phyloP scores from a whole-genome alignment of 2,888 invertebrate genomes.

The Salticus scenicus region DNA sequence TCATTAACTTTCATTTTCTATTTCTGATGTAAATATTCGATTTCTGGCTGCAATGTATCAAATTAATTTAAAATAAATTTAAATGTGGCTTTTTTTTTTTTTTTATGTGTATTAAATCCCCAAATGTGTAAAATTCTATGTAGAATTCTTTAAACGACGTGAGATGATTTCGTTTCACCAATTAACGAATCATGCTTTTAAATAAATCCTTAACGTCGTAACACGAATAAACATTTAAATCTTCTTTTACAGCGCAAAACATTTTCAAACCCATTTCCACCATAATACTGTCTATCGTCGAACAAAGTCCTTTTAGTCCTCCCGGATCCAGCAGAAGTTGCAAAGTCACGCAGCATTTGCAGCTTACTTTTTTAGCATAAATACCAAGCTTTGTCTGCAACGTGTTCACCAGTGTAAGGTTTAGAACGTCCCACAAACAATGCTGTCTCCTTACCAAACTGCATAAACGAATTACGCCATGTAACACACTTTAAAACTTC shows the following conservation, averaged over 20 bases:
- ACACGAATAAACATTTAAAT: too few relatives aligned
- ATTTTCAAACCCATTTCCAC: not conserved
- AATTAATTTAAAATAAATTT: too few relatives aligned
- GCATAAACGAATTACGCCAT: slow-evolving; percentile 1
- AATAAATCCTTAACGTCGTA: too few relatives aligned
- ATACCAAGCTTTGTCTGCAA: slow-evolving; percentile 1
- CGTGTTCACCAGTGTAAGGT: not conserved
- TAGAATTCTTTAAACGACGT: too few relatives aligned
- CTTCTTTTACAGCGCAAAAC: not conserved
- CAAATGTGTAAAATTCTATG: too few relatives aligned
- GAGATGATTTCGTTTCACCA: too few relatives aligned
- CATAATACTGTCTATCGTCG: not conserved
- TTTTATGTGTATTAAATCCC: too few relatives aligned
- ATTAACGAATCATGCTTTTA: too few relatives aligned
- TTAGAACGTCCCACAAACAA: not conserved
- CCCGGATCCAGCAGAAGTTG: not conserved
- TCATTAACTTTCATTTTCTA: too few relatives aligned
- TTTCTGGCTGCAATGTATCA: too few relatives aligned
- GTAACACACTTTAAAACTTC: slow-evolving; percentile 14
- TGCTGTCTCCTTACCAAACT: not conserved
- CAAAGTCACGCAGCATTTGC: not conserved
- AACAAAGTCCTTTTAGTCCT: not conserved
- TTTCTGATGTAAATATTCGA: too few relatives aligned
- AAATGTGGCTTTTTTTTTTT: too few relatives aligned
- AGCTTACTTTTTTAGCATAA: not conserved